phyloP scores from a whole-genome alignment of 2,888 invertebrate species.

The Cordilura impudica region DNA sequence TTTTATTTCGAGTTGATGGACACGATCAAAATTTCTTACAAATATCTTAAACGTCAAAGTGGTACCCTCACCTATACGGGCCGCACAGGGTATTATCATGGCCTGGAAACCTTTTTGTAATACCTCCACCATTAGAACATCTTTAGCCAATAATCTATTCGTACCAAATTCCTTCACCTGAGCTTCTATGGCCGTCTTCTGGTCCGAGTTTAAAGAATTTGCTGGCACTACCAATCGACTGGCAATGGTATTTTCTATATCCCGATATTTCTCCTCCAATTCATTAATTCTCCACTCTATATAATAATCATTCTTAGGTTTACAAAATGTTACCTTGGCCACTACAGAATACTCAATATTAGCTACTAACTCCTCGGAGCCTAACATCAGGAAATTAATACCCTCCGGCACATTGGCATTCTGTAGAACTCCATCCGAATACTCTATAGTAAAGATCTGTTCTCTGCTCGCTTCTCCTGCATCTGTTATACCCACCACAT shows the following conservation, averaged over 20 bases:
- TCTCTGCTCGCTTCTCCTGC: slow-evolving; percentile 66
- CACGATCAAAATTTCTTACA: slow-evolving; percentile 44
- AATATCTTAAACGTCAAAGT: slow-evolving; percentile 48
- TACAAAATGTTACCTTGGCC: slow-evolving; percentile 65
- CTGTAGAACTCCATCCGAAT: slow-evolving; percentile 63
- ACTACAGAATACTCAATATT: slow-evolving; percentile 61
- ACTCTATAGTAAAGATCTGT: slow-evolving; percentile 65
- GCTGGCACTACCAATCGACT: slow-evolving; percentile 63
- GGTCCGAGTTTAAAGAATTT: slow-evolving; percentile 63
- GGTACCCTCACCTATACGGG: slow-evolving; percentile 49
- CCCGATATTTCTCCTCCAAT: slow-evolving; percentile 63
- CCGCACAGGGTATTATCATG: slow-evolving; percentile 51
- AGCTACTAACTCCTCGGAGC: slow-evolving; percentile 64
- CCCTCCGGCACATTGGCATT: slow-evolving; percentile 62
- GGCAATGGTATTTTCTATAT: slow-evolving; percentile 61
- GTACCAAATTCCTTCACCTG: slow-evolving; percentile 51
- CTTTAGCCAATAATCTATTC: slow-evolving; percentile 41
- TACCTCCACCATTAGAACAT: slow-evolving; percentile 50
- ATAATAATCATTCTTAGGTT: slow-evolving; percentile 64
- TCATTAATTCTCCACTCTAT: slow-evolving; percentile 66
- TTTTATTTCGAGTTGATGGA: slow-evolving; percentile 37
- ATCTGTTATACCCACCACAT: slow-evolving; percentile 67
- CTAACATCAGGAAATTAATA: slow-evolving; percentile 65
- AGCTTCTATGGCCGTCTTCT: slow-evolving; percentile 65
- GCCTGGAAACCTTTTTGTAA: slow-evolving; percentile 56